Percentiles rank a stretch among this genome's conserved stretches.
Evolutionary conservation across 2,113 vertebrate species (phyloP).

Genomic region (Ailurus styani): DNA sequence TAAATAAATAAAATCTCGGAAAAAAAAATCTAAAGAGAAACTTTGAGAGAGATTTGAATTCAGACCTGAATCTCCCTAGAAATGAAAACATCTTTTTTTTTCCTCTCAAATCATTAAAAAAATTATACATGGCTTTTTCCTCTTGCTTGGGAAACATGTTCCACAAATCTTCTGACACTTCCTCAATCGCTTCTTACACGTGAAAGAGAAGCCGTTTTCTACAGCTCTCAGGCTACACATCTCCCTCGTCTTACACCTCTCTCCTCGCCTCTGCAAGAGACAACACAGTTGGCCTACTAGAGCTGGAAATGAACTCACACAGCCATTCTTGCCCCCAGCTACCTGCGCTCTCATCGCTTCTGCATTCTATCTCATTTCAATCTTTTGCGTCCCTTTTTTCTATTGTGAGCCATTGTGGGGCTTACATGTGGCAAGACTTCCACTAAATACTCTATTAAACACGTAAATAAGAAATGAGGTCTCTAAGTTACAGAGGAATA

Average conservation of each 20-base stretch:
- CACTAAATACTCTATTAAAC: neutral
- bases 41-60: slow-evolving; percentile 4
- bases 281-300: neutral
- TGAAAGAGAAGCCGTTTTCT: neutral
- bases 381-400: neutral
- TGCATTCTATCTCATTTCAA: neutral
- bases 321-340: neutral
- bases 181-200: neutral
- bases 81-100: neutral
- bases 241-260: rapidly evolving
- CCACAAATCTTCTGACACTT: neutral
- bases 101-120: slow-evolving; percentile 2
- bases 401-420: neutral
- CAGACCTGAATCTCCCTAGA: neutral
- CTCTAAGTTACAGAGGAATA: neutral
- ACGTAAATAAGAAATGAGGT: neutral
- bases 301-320: neutral
- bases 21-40: neutral
- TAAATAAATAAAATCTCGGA: neutral
- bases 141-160: neutral
- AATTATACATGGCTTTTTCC: neutral
- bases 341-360: neutral
- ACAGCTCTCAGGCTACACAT: neutral
- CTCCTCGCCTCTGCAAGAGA: neutral
- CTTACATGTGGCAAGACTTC: neutral